phyloP scores from a whole-genome alignment of 1,140 invertebrate species.

The Anastatus disparis region DNA sequence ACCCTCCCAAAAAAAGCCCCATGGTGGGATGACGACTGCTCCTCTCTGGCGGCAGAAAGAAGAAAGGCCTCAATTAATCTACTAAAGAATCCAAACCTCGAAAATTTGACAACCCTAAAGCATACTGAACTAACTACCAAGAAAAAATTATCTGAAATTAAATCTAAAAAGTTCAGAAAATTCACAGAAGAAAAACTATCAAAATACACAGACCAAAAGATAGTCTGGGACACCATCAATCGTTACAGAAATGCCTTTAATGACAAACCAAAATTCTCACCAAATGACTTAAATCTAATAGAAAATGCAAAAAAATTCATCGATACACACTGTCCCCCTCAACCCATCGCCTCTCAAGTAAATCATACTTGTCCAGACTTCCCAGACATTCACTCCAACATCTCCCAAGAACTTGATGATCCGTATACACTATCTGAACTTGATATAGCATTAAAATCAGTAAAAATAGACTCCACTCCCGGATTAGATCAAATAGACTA shows the following conservation, averaged over 20 bases:
- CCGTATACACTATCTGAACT: constrained; percentile 35
- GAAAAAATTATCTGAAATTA: not conserved
- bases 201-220: not conserved
- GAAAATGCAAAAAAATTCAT: constrained; percentile 1
- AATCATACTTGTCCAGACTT: not conserved
- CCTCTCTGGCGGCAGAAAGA: not conserved
- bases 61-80: not conserved
- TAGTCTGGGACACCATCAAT: not conserved
- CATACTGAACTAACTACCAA: not conserved
- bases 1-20: not conserved
- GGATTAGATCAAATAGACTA: constrained; percentile 10
- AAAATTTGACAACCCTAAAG: not conserved
- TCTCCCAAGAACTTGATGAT: not conserved
- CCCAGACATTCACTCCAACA: not conserved
- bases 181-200: not conserved
- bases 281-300: not conserved
- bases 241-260: not conserved
- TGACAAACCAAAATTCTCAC: no score
- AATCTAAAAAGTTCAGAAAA: not conserved
- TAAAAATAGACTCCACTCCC: not conserved
- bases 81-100: not conserved
- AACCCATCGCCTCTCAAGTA: no score
- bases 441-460: not conserved
- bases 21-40: not conserved
- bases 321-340: not conserved